Base-by-base conservation (phyloP, 2,113 vertebrate genomes). In the Crypturellus undulatus region DNA sequence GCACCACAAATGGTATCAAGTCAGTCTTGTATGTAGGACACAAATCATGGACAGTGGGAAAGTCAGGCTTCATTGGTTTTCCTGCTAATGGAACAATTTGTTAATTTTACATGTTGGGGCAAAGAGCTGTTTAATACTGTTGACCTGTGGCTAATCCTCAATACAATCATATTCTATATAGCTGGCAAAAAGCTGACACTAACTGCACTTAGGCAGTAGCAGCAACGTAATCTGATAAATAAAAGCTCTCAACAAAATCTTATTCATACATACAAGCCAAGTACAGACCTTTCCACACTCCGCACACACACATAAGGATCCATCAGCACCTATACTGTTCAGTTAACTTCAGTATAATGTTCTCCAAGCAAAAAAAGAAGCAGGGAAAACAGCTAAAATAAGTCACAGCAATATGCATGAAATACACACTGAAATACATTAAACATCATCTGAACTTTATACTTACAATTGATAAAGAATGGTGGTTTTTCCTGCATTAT, bases 391-490 rank as follows among this genome's bases (percentile, higher is more conserved):
- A 42, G 62, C 22, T 0, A 21, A n/a, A 19, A 30, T 2, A 10
- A 30, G 12, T 9, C 64, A 42, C 54, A 69, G 38, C 2, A n/a
- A 64, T 0, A 30, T 0, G 34, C 0, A 62, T 10, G 30, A 13
- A 0, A 6, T 47, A 19, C 78, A 45, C 40, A 64, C 51, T 1
- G 59, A 32, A 45, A 28, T 0, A 52, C 5, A 22, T 2, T n/a
- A 12, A 20, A 2, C 1, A 2, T 4, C 30, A 15, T 3, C 78
- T 5, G 3, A 54, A 38, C 64, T 14, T 62, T 54, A 81, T 97
- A 99, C 99, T 99, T 98, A 99, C 99, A 99, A 99, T 84, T 99
- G 99, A 96, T 99, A 99, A 93, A 99, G 98, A 89, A 99, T 99
- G 52, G 99, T 99, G 19, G 99, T 99, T 98, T 99, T 99, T 87